phyloP scores from a whole-genome alignment of 30 jellyfish, hydroid and myxozoan genomes.

The Hydractinia echinata region DNA sequence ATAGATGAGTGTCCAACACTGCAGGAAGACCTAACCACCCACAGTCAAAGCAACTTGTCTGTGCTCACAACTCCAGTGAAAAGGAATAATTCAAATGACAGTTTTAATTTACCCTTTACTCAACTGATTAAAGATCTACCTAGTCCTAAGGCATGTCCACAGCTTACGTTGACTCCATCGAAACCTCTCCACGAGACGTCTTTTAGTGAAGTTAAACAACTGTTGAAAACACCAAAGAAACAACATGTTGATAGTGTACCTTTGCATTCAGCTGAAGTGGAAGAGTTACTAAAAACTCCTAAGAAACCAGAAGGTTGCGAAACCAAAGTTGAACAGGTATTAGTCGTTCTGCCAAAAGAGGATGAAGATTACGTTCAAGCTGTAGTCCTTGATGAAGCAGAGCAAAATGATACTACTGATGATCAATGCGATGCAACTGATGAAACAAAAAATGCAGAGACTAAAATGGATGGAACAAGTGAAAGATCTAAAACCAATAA shows the following conservation, averaged over 20 bases:
- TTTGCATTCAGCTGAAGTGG: too few relatives aligned
- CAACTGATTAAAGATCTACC: slow-evolving; percentile 6
- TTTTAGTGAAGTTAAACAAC: slow-evolving; percentile 11
- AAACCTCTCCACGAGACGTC: slow-evolving; percentile 22
- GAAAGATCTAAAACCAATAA: too few relatives aligned
- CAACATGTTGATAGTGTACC: not conserved
- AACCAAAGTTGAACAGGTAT: too few relatives aligned
- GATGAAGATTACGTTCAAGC: not conserved
- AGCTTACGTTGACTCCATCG: not conserved
- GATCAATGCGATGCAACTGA: not conserved
- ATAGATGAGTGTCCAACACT: too few relatives aligned
- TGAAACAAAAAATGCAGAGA: too few relatives aligned
- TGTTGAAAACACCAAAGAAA: slow-evolving; percentile 22
- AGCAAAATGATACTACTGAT: not conserved
- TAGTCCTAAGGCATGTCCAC: slow-evolving; percentile 5
- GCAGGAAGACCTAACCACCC: too few relatives aligned
- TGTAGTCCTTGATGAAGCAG: not conserved
- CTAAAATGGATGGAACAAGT: too few relatives aligned
- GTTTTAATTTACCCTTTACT: not conserved
- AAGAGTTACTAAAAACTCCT: too few relatives aligned
- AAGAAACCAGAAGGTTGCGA: too few relatives aligned
- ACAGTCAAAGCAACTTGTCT: too few relatives aligned
- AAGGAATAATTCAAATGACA: not conserved
- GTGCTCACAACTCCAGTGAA: not conserved
- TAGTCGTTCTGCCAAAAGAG: not conserved